A percentile compares a stretch with the other conserved stretches of the same genome.
phyloP scores from a whole-genome alignment of 2,113 vertebrate genomes.

The Dasyornis broadbenti region DNA sequence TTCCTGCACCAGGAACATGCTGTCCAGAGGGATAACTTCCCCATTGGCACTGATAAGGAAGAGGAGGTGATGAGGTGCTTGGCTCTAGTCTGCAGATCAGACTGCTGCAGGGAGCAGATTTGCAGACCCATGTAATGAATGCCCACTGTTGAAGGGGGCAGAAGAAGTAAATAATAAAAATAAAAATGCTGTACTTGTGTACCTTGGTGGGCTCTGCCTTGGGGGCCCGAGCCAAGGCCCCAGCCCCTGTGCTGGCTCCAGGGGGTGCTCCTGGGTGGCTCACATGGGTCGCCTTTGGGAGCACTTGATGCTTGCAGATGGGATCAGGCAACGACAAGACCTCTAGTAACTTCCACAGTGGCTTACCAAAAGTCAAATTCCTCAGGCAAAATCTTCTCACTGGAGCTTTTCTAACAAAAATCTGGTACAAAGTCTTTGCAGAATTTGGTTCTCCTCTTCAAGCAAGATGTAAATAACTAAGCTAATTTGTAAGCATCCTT shows the following conservation, averaged over 20 bases:
- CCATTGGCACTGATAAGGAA: not conserved
- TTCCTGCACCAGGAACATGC: not conserved
- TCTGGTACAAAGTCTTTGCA: not conserved
- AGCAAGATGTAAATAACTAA: not conserved
- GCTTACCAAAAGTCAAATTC: not conserved
- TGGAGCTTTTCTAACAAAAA: not conserved
- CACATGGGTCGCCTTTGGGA: accelerated
- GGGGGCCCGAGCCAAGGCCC: not conserved
- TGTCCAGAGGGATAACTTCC: not conserved
- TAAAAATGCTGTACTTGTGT: not conserved
- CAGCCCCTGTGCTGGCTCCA: not conserved
- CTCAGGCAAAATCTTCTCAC: not conserved
- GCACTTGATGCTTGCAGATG: accelerated
- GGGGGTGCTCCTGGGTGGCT: not conserved
- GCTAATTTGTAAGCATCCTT: not conserved
- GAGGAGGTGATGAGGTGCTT: not conserved
- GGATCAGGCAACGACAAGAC: not conserved
- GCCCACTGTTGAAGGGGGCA: accelerated
- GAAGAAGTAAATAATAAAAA: not conserved
- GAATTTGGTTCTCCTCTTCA: not conserved
- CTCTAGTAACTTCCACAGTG: not conserved
- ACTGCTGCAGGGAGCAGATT: not conserved
- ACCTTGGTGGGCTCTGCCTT: not conserved
- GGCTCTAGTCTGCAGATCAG: not conserved
- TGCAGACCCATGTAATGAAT: accelerated